phyloP scores from a whole-genome alignment of 2,113 vertebrate genomes.

The Hemibates koningsi region DNA sequence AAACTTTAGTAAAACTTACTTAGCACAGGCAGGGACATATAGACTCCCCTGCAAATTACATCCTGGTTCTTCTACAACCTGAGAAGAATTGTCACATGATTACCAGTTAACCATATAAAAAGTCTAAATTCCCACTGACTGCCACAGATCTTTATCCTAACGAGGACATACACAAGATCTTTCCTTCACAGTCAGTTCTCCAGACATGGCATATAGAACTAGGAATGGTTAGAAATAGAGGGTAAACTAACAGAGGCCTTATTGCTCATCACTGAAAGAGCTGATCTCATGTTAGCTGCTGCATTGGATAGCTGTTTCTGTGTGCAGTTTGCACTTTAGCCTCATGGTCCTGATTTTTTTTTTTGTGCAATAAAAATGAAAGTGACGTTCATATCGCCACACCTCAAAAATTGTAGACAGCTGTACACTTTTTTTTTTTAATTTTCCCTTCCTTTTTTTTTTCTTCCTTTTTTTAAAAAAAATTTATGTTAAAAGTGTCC shows the following conservation, averaged over 20 bases:
- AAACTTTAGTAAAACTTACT: not conserved
- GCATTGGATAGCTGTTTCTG: not conserved
- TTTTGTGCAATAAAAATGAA: not conserved
- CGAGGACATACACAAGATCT: fast-evolving
- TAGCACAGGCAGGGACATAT: not conserved
- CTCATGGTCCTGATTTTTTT: not conserved
- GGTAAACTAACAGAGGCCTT: not conserved
- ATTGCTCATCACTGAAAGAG: not conserved
- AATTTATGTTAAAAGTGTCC: not conserved
- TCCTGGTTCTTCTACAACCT: not conserved
- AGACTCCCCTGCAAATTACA: not conserved
- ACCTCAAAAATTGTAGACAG: not conserved
- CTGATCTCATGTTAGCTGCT: not conserved
- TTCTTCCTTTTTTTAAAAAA: fast-evolving
- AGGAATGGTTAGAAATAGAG: not conserved
- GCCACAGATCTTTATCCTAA: not conserved
- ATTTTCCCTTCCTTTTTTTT: not conserved
- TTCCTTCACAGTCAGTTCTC: not conserved
- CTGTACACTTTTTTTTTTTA: fast-evolving
- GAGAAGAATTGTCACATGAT: not conserved
- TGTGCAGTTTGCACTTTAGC: not conserved
- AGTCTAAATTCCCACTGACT: fast-evolving
- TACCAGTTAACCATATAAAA: not conserved
- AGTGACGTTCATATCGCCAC: not conserved
- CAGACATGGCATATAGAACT: not conserved